Percentiles rank a stretch among this genome's conserved stretches.
phyloP scores from a whole-genome alignment of 2,888 invertebrate species.

The Neoascia interrupta region DNA sequence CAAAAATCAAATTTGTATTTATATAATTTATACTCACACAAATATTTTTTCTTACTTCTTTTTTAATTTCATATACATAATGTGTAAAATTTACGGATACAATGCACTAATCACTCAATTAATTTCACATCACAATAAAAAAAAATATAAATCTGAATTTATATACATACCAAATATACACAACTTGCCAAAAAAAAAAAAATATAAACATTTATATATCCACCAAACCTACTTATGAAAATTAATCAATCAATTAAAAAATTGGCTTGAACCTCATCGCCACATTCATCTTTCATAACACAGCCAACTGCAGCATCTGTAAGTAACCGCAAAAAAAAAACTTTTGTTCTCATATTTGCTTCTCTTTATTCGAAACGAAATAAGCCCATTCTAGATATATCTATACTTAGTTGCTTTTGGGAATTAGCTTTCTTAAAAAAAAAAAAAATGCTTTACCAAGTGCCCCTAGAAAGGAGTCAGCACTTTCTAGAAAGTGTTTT shows the following conservation, averaged over 20 bases:
- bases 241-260: conserved; percentile 11
- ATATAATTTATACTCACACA: conserved; percentile 38
- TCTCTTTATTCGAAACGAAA: conserved; percentile 21
- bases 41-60: conserved; percentile 49
- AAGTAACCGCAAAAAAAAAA: conserved; percentile 70
- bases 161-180: conserved; percentile 22
- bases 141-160: too few relatives aligned
- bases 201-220: neutral
- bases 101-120: conserved; percentile 40
- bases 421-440: conserved; percentile 17
- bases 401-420: conserved; percentile 13
- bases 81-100: conserved; percentile 39
- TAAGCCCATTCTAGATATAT: conserved; percentile 10
- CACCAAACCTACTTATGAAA: conserved; percentile 11
- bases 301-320: conserved; percentile 73
- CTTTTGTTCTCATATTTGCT: conserved; percentile 22
- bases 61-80: conserved; percentile 42
- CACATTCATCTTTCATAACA: conserved; percentile 64
- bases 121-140: conserved; percentile 30
- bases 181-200: conserved; percentile 19
- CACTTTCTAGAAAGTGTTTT: conserved; percentile 41
- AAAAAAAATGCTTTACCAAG: neutral
- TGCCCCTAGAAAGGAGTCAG: conserved; percentile 1
- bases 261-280: conserved; percentile 52
- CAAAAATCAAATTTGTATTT: neutral